A percentile compares a stretch with the other conserved stretches of the same genome.
These are phyloP conservation scores for Tachina fera DNA, from an alignment of 2,888 invertebrate species.

Conservation along the genomic window DNA sequence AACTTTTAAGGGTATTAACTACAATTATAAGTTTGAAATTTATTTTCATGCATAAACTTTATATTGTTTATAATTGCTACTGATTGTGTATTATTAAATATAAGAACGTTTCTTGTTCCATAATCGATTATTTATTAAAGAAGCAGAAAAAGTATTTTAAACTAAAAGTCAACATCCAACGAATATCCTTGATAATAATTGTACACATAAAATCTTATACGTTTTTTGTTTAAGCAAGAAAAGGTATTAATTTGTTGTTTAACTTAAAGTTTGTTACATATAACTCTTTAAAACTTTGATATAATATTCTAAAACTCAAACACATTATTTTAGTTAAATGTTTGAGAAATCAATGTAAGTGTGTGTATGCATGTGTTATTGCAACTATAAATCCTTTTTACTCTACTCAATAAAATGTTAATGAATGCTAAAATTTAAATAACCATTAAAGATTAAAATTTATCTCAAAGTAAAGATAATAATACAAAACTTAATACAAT, in stretches of 20 bases:
- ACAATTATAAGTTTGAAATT: slow-evolving; percentile 62
- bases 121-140: slow-evolving; percentile 49
- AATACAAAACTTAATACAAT: slow-evolving; percentile 55
- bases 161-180: background rate
- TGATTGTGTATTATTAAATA: slow-evolving; percentile 57
- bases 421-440: slow-evolving; percentile 70
- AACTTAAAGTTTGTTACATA: slow-evolving; percentile 24
- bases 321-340: slow-evolving; percentile 18
- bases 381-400: slow-evolving; percentile 30
- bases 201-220: background rate
- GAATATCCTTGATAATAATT: slow-evolving; percentile 24
- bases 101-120: slow-evolving; percentile 22
- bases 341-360: background rate
- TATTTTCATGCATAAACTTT: slow-evolving; percentile 54
- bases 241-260: background rate
- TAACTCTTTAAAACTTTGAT: background rate
- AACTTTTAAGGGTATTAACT: slow-evolving; percentile 48
- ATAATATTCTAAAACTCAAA: background rate
- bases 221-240: background rate
- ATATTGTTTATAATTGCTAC: slow-evolving; percentile 62
- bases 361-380: background rate
- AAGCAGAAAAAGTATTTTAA: background rate
- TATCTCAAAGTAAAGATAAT: slow-evolving; percentile 35
- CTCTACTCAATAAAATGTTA: slow-evolving; percentile 60
- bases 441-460: slow-evolving; percentile 61